Evolutionary conservation across 2,888 invertebrate genomes (phyloP), one percentile per base, ranked within the genome.

Genomic region (Polyommatus icarus): DNA sequence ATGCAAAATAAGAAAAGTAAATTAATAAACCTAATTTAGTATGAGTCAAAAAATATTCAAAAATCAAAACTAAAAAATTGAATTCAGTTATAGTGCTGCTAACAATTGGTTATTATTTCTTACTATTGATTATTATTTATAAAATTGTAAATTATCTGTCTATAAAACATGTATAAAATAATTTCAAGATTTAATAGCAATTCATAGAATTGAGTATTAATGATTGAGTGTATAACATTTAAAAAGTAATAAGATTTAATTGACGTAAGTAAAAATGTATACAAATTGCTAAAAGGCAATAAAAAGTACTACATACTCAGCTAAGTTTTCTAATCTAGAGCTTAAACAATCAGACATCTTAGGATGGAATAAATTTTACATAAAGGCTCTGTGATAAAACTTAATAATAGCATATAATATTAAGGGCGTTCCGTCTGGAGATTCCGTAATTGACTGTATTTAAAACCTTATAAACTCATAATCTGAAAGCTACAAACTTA

Each of bases 281-380:
- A 71, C 18, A 71, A 71, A 67, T 12, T 61, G 61, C 24, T 29
- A 61, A 61, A 20, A 61, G 4, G 24, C 61, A 61, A 67, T 67
- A 67, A 32, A 67, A 67, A 18, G 61, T 32, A 36, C 3, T 32
- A 46, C 40, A 40, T 24, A 32, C 32, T 32, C 4, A 73, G n/a
- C 15, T 24, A 40, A 15, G 15, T 73, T 46, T 73, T n/a, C 20
- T 46, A 73, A 73, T 72, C 72, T 73, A 73, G 67, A 67, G 24
- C 12, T 29, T 67, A 67, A 67, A 67, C 67, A 67, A 67, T 67
- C 67, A 67, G 67, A 67, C 67, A 67, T 67, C 32, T 32, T 67
- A 67, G 67, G 67, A 67, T 29, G 67, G 67, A 67, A 67, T 67
- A 29, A 67, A 67, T 67, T 29, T 67, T 67, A 67, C 67, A 32